Percentiles rank a stretch among this genome's conserved stretches.
phyloP scores from a whole-genome alignment of 2,113 vertebrate species.

The Scopus umbretta region DNA sequence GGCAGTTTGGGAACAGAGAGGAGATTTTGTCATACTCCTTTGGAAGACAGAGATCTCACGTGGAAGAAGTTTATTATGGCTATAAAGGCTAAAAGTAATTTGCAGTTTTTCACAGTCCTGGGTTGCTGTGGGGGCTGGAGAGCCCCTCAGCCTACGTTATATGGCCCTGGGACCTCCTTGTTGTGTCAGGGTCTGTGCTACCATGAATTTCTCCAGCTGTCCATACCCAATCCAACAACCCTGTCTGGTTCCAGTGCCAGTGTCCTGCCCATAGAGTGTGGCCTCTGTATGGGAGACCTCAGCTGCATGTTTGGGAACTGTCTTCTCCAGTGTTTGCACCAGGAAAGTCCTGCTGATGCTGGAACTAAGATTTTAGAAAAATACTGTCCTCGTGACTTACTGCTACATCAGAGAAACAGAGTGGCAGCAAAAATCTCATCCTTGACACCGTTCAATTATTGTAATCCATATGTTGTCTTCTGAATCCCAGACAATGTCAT shows the following conservation, averaged over 20 bases:
- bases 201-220: background rate
- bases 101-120: background rate
- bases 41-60: background rate
- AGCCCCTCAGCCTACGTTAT: background rate
- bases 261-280: background rate
- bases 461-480: background rate
- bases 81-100: background rate
- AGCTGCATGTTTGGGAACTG: background rate
- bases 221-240: background rate
- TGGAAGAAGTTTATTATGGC: background rate
- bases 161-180: too few relatives aligned
- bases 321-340: background rate
- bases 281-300: background rate
- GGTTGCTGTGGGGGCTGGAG: background rate
- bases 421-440: background rate
- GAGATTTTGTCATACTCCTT: background rate
- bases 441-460: background rate
- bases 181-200: background rate
- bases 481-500: background rate
- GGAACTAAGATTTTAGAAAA: background rate
- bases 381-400: background rate
- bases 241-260: accelerated
- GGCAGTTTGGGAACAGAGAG: background rate
- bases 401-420: background rate
- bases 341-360: background rate